phyloP scores from a whole-genome alignment of 2,797 vertebrate species.

The Micromesistius poutassou region DNA sequence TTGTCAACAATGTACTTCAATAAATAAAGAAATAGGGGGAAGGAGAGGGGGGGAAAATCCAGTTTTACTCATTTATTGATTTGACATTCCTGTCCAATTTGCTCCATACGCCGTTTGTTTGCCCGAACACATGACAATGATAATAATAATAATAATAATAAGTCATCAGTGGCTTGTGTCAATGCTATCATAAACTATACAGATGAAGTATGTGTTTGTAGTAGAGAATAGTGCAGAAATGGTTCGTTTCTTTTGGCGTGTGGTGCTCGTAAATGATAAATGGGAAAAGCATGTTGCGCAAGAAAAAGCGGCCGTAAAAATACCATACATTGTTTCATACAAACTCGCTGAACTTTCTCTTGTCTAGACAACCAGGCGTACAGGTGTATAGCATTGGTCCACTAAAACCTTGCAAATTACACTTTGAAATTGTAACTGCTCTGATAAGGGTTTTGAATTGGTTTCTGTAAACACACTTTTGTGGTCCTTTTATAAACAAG shows the following conservation, averaged over 20 bases:
- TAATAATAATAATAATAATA: constrained; percentile 25
- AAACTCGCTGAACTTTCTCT: neutral
- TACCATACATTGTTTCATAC: neutral
- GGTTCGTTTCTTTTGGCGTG: neutral
- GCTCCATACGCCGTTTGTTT: constrained; percentile 47
- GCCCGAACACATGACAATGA: constrained; percentile 41
- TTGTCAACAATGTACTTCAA: constrained; percentile 30
- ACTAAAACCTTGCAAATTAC: neutral
- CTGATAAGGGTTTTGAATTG: neutral
- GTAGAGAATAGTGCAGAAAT: neutral
- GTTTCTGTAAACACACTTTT: neutral
- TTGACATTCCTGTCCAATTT: constrained; percentile 45
- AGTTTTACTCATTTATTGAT: constrained; percentile 42
- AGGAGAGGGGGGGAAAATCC: constrained; percentile 46
- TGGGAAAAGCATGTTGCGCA: neutral
- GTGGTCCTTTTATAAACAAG: no score
- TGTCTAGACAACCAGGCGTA: neutral
- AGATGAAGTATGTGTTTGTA: neutral
- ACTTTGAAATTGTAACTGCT: neutral
- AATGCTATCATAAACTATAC: constrained; percentile 9
- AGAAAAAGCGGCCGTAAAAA: neutral
- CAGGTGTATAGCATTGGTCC: neutral
- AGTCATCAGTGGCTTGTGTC: constrained; percentile 35
- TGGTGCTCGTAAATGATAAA: neutral
- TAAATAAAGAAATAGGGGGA: constrained; percentile 40